Evolutionary conservation across 2,113 vertebrate species (phyloP), one percentile per base, ranked within the genome.

Genomic region (Strigops habroptila): DNA sequence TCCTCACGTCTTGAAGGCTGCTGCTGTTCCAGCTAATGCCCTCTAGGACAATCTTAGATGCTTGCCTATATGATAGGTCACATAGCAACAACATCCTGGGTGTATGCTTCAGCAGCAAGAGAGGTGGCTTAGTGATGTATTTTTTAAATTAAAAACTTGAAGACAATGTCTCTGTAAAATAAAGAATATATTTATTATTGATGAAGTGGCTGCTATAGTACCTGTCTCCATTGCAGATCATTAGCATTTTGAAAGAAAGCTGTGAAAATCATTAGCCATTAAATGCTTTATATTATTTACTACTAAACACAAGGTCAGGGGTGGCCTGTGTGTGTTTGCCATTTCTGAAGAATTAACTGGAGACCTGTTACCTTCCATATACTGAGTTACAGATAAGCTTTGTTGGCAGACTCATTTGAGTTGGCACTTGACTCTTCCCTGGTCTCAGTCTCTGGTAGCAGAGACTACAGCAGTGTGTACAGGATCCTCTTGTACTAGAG

Each of bases 111-210:
- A 93, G 95, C 97, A 94, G 94, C 95, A 95, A 92, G 82, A 91
- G 93, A 94, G 76, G 94, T 97, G 96, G 95, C 87, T 96, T 97
- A 95, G 96, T 96, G 97, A 97, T 98, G 98, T 98, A 98, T 98
- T 98, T 98, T 97, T 97, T 96, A 96, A 97, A 95, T 97, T 96
- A 97, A 97, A 96, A 97, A 98, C 97, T 98, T 98, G 97, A 98
- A 98, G 96, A 97, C 96, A 97, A 97, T 97, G 96, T 98, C 97
- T 98, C 96, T 98, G 96, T 95, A 96, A 97, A 98, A 96, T 96
- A 97, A 96, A 97, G 97, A 97, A 96, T 97, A 95, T 98, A 98
- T 98, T 98, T 98, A 98, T 98, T 98, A 97, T 97, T 94, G 95
- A 94, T 83, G 79, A 94, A 97, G 90, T 14, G 77, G 86, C 89